Conservation (phyloP, 1,140 invertebrate species). For the Drosophila littoralis region DNA sequence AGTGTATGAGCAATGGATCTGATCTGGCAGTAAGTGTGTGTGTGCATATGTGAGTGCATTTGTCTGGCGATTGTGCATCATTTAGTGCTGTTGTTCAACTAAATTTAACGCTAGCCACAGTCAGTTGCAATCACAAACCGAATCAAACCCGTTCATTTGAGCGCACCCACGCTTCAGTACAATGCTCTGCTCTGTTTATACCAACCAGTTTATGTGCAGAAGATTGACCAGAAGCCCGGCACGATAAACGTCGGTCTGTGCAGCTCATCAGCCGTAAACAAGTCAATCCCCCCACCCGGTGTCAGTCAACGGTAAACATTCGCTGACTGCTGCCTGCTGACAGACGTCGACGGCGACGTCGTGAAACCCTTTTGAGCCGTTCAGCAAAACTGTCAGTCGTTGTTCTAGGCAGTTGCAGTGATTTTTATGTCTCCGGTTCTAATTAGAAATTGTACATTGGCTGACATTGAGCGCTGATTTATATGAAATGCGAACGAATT, state of each 20-base stretch:
- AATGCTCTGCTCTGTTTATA: slow-evolving; percentile 32
- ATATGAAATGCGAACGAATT: slow-evolving; percentile 57
- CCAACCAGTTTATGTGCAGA: slow-evolving; percentile 12
- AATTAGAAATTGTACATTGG: slow-evolving; percentile 72
- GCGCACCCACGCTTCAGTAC: slow-evolving; percentile 68
- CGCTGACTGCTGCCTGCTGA: not conserved
- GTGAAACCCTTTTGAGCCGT: slow-evolving; percentile 14
- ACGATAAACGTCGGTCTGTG: slow-evolving; percentile 62
- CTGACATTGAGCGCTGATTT: slow-evolving; percentile 80
- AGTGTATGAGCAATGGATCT: slow-evolving; percentile 39
- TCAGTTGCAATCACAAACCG: slow-evolving; percentile 18
- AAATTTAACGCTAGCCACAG: slow-evolving; percentile 54
- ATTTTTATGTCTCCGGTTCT: slow-evolving; percentile 82
- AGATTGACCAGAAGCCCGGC: slow-evolving; percentile 21
- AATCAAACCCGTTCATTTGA: slow-evolving; percentile 17
- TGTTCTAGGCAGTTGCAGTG: slow-evolving; percentile 39
- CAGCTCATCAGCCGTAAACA: slow-evolving; percentile 66
- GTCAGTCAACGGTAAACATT: slow-evolving; percentile 18
- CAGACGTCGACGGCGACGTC: slow-evolving; percentile 5
- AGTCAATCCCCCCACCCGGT: slow-evolving; percentile 34
- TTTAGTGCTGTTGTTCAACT: slow-evolving; percentile 42
- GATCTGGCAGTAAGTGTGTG: not conserved
- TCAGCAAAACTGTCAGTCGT: slow-evolving; percentile 9
- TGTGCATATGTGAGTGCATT: slow-evolving; percentile 35
- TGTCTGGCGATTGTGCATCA: slow-evolving; percentile 57